phyloP scores from a whole-genome alignment of 2,888 invertebrate species.

The Agrochola litura region DNA sequence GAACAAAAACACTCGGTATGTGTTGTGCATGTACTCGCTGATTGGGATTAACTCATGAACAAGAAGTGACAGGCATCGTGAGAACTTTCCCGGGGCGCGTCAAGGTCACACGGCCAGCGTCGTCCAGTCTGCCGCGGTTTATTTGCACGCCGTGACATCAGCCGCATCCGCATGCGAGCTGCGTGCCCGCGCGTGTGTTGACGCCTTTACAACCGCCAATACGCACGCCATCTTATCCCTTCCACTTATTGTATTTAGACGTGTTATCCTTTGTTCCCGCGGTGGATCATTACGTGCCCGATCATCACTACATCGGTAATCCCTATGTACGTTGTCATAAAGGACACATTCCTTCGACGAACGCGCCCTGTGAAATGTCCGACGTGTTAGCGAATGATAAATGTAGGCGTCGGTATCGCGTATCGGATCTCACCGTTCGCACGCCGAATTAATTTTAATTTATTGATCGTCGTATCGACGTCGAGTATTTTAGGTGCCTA shows the following conservation, averaged over 20 bases:
- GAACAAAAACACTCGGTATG: constrained; percentile 6
- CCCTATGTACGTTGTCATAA: constrained; percentile 80
- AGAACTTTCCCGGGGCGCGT: constrained; percentile 77
- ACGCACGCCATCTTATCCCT: constrained; percentile 85
- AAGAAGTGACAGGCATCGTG: constrained; percentile 73
- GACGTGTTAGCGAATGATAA: constrained; percentile 91
- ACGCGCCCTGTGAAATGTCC: constrained; percentile 87
- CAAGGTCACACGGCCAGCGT: constrained; percentile 85
- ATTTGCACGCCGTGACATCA: constrained; percentile 83
- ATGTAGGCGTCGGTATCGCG: constrained; percentile 90
- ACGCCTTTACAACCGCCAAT: constrained; percentile 77
- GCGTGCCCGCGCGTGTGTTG: constrained; percentile 79
- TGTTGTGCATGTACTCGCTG: constrained; percentile 28
- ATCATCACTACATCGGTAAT: constrained; percentile 77
- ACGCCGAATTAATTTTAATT: constrained; percentile 91
- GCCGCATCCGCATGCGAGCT: constrained; percentile 83
- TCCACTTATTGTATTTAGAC: constrained; percentile 86
- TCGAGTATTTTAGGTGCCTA: constrained; percentile 89
- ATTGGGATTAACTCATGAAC: constrained; percentile 52
- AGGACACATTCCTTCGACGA: constrained; percentile 81
- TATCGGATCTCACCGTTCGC: constrained; percentile 90
- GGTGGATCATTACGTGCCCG: constrained; percentile 84
- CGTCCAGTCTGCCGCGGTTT: constrained; percentile 85
- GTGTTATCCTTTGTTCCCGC: constrained; percentile 87
- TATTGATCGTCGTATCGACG: constrained; percentile 90